Percentiles rank a stretch among this genome's conserved stretches.
Conservation (phyloP, 1,140 invertebrate genomes). For the Arion vulgaris region DNA sequence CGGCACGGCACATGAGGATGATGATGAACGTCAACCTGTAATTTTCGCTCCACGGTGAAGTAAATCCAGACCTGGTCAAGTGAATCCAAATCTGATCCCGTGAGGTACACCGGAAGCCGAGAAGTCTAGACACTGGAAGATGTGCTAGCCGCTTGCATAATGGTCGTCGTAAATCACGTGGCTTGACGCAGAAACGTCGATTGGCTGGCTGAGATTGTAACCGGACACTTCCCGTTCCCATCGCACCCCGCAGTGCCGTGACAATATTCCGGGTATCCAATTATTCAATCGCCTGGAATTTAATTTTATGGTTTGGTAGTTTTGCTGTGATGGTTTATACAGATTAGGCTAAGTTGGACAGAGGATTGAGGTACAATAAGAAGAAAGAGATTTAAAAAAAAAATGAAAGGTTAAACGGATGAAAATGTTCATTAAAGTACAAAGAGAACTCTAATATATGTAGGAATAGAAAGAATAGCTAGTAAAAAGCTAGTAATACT, state of each 20-base stretch:
- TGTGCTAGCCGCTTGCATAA: conserved; percentile 15
- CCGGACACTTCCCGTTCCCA: background rate
- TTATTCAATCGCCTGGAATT: background rate
- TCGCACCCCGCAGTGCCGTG: background rate
- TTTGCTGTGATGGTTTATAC: background rate
- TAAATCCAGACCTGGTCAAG: background rate
- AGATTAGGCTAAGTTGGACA: background rate
- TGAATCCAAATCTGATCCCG: background rate
- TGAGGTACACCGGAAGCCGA: background rate
- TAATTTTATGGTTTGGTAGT: background rate
- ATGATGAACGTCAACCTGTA: background rate
- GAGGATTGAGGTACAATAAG: background rate
- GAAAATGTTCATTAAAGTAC: too few relatives aligned
- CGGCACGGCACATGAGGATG: too few relatives aligned
- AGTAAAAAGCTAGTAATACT: too few relatives aligned
- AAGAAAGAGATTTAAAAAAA: background rate
- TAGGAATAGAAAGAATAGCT: too few relatives aligned
- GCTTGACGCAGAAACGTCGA: background rate
- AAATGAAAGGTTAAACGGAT: background rate
- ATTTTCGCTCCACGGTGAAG: background rate
- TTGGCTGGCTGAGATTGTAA: background rate
- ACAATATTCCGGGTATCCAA: background rate
- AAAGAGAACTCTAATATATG: too few relatives aligned
- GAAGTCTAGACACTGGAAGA: conserved; percentile 6
- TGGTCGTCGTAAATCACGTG: background rate